These are phyloP conservation scores for Artemia sp. DNA, from an alignment of 2,888 invertebrate species.

Conservation along the genomic window DNA sequence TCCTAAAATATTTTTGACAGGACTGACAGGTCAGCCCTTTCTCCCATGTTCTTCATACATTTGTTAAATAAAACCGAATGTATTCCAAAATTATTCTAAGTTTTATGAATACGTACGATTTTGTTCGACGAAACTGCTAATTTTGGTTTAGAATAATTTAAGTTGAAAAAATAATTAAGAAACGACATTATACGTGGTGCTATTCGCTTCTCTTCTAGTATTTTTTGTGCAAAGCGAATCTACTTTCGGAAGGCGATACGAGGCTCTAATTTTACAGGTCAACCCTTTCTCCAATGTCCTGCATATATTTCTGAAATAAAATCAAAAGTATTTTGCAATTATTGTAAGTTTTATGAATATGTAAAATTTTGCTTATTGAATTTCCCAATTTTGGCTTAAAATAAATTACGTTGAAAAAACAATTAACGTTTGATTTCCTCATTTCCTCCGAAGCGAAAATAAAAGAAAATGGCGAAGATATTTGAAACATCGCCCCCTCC, in stretches of 20 bases:
- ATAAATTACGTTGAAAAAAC: no score
- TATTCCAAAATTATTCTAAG: not conserved
- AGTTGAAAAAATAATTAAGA: constrained; percentile 39
- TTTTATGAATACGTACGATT: no score
- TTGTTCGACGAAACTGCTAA: no score
- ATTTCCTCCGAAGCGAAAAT: no score
- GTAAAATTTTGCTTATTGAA: no score
- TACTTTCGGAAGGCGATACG: constrained; percentile 52
- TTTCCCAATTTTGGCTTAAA: no score
- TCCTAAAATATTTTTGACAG: constrained; percentile 54
- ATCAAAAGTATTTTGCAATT: constrained; percentile 17
- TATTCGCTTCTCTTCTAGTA: constrained; percentile 70
- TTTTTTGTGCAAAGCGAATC: constrained; percentile 69
- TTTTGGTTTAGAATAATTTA: no score
- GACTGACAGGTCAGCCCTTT: constrained; percentile 21
- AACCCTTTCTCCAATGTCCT: constrained; percentile 18
- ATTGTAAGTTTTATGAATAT: no score
- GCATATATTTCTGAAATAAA: constrained; percentile 16
- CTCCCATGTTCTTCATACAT: constrained; percentile 2
- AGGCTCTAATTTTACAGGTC: constrained; percentile 28
- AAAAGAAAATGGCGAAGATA: no score
- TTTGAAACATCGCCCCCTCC: no score
- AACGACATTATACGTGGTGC: constrained; percentile 79
- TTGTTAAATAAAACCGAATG: constrained; percentile 21
- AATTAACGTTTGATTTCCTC: no score